phyloP scores from a whole-genome alignment of 2,888 invertebrate species.

The Melinaea marsaeus region DNA sequence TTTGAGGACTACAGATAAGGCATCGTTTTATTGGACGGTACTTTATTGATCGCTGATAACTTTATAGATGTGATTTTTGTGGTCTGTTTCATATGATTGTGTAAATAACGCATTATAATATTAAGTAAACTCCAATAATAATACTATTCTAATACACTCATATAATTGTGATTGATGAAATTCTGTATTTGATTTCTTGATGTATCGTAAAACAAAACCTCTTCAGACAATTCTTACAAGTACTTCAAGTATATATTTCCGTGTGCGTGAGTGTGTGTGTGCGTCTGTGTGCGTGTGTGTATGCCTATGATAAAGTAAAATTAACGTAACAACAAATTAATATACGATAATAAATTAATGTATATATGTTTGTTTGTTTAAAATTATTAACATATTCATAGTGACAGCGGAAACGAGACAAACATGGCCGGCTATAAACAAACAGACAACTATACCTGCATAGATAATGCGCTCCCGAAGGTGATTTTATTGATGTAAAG shows the following conservation, averaged over 20 bases:
- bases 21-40: slow-evolving; percentile 54
- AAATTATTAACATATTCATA: slow-evolving; percentile 37
- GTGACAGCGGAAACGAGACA: slow-evolving; percentile 45
- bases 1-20: slow-evolving; percentile 50
- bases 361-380: slow-evolving; percentile 4
- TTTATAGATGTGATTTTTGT: slow-evolving; percentile 66
- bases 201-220: too few species aligned
- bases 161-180: too few species aligned
- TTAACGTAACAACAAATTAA: not conserved
- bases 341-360: slow-evolving; percentile 4
- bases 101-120: slow-evolving; percentile 6
- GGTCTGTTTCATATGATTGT: slow-evolving; percentile 28
- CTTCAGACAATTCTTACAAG: too few species aligned
- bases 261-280: too few species aligned
- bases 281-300: not conserved
- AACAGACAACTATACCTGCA: slow-evolving; percentile 56
- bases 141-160: too few species aligned
- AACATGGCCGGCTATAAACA: slow-evolving; percentile 41
- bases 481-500: slow-evolving; percentile 35
- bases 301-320: not conserved
- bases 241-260: too few species aligned
- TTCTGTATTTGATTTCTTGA: too few species aligned
- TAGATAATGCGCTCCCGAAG: slow-evolving; percentile 60
- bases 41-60: slow-evolving; percentile 72
- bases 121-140: too few species aligned